phyloP scores from a whole-genome alignment of 1,140 invertebrate genomes.

The Drosophila miranda region DNA sequence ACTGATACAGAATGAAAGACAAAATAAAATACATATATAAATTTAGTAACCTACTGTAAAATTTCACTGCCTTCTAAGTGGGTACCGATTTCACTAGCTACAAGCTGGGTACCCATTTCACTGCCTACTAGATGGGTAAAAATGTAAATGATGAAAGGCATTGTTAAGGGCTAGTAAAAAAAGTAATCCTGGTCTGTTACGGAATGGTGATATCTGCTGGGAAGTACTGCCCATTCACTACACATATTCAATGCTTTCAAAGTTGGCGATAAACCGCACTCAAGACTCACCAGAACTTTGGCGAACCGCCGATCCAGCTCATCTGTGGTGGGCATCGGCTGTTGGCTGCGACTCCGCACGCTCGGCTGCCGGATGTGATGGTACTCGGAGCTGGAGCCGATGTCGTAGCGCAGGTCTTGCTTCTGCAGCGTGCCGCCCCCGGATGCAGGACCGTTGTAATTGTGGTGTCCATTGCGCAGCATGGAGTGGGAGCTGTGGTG shows the following conservation, averaged over 20 bases:
- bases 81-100: no score
- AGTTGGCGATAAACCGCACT: not conserved
- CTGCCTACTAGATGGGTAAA: no score
- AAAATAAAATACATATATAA: no score
- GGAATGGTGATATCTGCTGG: no score
- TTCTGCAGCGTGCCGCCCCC: constrained; percentile 67
- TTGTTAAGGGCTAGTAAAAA: no score
- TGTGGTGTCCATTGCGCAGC: constrained; percentile 59
- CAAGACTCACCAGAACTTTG: constrained; percentile 93
- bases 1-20: no score
- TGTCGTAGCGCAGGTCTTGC: constrained; percentile 78
- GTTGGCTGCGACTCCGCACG: constrained; percentile 89
- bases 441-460: constrained; percentile 22
- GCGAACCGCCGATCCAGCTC: constrained; percentile 96
- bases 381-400: constrained; percentile 75
- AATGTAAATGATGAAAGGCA: no score
- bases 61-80: no score
- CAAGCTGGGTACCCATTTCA: no score
- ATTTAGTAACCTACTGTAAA: no score
- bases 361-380: constrained; percentile 86
- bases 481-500: constrained; percentile 54
- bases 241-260: not conserved
- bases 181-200: no score
- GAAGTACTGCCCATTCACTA: not conserved
- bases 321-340: constrained; percentile 93